Percentiles rank a stretch among this genome's conserved stretches.
phyloP scores from a whole-genome alignment of 2,797 vertebrate genomes.

The Sebastes nivosus region DNA sequence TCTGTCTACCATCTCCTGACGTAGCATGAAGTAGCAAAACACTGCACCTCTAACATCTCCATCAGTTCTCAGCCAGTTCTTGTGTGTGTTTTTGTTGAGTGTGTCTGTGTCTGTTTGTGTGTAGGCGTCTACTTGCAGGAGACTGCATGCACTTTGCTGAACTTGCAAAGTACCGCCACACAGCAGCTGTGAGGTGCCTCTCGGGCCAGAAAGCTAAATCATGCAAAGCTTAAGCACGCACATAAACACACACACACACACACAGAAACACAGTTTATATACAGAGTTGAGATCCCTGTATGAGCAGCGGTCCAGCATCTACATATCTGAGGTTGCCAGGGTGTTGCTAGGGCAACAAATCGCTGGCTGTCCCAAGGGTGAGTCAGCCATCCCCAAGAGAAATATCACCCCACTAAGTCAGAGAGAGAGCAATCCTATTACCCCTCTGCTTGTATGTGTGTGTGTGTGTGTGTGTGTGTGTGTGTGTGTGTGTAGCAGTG shows the following conservation, averaged over 20 bases:
- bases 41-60: slow-evolving; percentile 44
- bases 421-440: slow-evolving; percentile 64
- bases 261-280: background rate
- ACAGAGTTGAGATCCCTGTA: background rate
- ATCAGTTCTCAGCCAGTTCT: slow-evolving; percentile 57
- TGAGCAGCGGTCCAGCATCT: slow-evolving; percentile 29
- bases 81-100: background rate
- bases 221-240: slow-evolving; percentile 25
- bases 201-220: slow-evolving; percentile 56
- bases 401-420: slow-evolving; percentile 67
- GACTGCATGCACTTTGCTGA: slow-evolving; percentile 69
- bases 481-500: slow-evolving; percentile 10
- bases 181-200: slow-evolving; percentile 53
- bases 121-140: slow-evolving; percentile 39
- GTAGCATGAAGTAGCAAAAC: slow-evolving; percentile 36
- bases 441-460: slow-evolving; percentile 5
- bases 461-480: slow-evolving; percentile 17
- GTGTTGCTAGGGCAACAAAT: slow-evolving; percentile 76
- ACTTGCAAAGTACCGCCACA: slow-evolving; percentile 63
- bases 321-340: slow-evolving; percentile 40
- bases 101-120: background rate
- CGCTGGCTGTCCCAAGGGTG: slow-evolving; percentile 62
- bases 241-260: background rate
- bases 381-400: slow-evolving; percentile 69
- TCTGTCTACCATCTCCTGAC: slow-evolving; percentile 28